phyloP scores from a whole-genome alignment of 2,113 vertebrate species.

The Takifugu flavidus region DNA sequence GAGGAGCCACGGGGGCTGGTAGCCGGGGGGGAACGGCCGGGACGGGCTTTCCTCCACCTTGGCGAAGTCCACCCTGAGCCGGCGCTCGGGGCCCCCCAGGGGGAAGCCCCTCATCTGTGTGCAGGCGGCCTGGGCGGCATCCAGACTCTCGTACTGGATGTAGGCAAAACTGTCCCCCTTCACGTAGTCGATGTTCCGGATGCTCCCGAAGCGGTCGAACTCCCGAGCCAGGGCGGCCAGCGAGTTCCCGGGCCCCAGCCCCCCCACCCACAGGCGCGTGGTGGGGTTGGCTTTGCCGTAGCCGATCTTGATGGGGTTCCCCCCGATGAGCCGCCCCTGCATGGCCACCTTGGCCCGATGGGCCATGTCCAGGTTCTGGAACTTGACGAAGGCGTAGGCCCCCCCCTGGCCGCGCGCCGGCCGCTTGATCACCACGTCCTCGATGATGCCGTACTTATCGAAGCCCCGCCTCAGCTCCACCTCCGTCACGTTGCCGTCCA shows the following conservation, averaged over 20 bases:
- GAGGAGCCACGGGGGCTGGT: slow-evolving; percentile 77
- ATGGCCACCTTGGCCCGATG: slow-evolving; percentile 96
- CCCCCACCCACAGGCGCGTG: slow-evolving; percentile 95
- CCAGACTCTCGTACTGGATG: slow-evolving; percentile 95
- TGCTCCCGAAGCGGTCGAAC: slow-evolving; percentile 97
- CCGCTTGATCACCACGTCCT: slow-evolving; percentile 96
- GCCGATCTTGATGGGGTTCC: slow-evolving; percentile 95
- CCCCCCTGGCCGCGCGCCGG: slow-evolving; percentile 88
- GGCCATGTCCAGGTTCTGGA: slow-evolving; percentile 98
- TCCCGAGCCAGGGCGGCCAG: slow-evolving; percentile 90
- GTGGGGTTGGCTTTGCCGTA: slow-evolving; percentile 97
- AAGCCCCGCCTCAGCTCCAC: slow-evolving; percentile 88
- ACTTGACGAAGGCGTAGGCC: slow-evolving; percentile 95
- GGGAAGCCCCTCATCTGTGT: slow-evolving; percentile 96
- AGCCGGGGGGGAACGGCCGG: slow-evolving; percentile 78
- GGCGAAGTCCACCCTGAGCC: slow-evolving; percentile 94
- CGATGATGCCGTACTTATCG: slow-evolving; percentile 94
- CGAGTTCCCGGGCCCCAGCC: slow-evolving; percentile 87
- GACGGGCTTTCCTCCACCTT: slow-evolving; percentile 86
- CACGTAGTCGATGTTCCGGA: slow-evolving; percentile 93
- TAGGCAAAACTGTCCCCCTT: slow-evolving; percentile 97
- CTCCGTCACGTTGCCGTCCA: slow-evolving; percentile 91
- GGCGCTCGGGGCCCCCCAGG: slow-evolving; percentile 84
- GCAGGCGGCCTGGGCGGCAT: slow-evolving; percentile 92
- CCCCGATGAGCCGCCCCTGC: slow-evolving; percentile 90